Evolutionary conservation across 2,113 vertebrate species (phyloP).

Genomic region (Telmatochromis brichardi): DNA sequence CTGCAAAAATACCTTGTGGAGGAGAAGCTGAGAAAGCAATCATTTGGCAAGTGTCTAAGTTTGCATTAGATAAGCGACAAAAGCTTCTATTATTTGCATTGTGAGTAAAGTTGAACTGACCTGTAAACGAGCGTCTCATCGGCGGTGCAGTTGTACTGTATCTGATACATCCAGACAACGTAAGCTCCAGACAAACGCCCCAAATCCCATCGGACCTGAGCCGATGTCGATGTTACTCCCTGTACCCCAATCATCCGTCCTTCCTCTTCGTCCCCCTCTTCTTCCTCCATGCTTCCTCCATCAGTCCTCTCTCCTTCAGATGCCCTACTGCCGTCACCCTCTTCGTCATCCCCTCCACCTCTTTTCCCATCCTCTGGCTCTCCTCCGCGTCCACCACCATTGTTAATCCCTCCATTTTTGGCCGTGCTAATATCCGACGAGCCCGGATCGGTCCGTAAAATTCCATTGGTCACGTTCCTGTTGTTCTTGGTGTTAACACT

Average conservation of each 20-base stretch:
- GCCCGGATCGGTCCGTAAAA: slow-evolving; percentile 63
- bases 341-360: slow-evolving; percentile 7
- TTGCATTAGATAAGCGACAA: not conserved
- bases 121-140: slow-evolving; percentile 76
- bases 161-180: slow-evolving; percentile 79
- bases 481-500: slow-evolving; percentile 51
- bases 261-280: slow-evolving; percentile 33
- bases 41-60: not conserved
- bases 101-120: slow-evolving; percentile 40
- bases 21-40: not conserved
- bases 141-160: slow-evolving; percentile 74
- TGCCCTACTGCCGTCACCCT: not conserved
- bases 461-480: slow-evolving; percentile 57
- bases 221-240: slow-evolving; percentile 80
- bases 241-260: slow-evolving; percentile 71
- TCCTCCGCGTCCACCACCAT: slow-evolving; percentile 18
- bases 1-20: not conserved
- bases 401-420: slow-evolving; percentile 64
- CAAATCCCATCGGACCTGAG: slow-evolving; percentile 81
- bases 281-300: slow-evolving; percentile 36
- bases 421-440: slow-evolving; percentile 68
- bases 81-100: not conserved
- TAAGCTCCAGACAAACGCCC: slow-evolving; percentile 65
- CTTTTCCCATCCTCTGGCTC: slow-evolving; percentile 38
- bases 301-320: slow-evolving; percentile 34